These are phyloP conservation scores for Cotesia typhae DNA, from an alignment of 1,140 invertebrate species.

Conservation along the genomic window DNA sequence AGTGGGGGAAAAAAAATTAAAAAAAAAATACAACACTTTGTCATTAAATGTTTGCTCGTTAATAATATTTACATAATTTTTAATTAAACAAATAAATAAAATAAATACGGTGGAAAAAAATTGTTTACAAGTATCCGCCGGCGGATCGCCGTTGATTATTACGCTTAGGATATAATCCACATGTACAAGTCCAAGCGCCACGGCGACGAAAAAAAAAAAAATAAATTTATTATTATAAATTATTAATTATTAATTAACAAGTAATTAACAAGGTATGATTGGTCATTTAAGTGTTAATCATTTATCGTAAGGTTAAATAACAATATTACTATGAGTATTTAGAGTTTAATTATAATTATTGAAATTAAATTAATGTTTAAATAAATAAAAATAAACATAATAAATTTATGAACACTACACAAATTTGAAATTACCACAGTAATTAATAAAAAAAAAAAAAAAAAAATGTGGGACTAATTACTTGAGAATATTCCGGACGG, in stretches of 20 bases:
- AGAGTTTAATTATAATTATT: conserved; percentile 4
- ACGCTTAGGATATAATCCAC: conserved; percentile 42
- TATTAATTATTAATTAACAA: conserved; percentile 8
- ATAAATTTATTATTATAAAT: conserved; percentile 5
- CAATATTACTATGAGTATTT: conserved; percentile 11
- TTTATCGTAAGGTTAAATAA: conserved; percentile 28
- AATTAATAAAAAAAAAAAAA: background rate
- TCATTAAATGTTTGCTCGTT: conserved; percentile 21
- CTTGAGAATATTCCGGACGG: background rate
- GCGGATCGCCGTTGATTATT: conserved; percentile 37
- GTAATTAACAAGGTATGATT: too few species aligned
- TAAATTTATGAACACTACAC: conserved; percentile 13
- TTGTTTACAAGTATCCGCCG: conserved; percentile 16
- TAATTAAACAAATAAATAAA: background rate
- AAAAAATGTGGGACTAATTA: conserved; percentile 2
- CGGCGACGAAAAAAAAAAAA: conserved; percentile 31
- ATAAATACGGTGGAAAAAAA: background rate
- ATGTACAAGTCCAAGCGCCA: conserved; percentile 41
- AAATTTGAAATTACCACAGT: conserved; percentile 5
- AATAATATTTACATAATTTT: background rate
- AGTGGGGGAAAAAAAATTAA: too few species aligned
- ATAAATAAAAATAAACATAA: conserved; percentile 21
- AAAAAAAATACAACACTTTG: too few species aligned
- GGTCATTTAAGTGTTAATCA: conserved; percentile 37
- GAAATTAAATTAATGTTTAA: background rate